Evolutionary conservation across 2,888 invertebrate species (phyloP).

Genomic region (Heliconius cydno): DNA sequence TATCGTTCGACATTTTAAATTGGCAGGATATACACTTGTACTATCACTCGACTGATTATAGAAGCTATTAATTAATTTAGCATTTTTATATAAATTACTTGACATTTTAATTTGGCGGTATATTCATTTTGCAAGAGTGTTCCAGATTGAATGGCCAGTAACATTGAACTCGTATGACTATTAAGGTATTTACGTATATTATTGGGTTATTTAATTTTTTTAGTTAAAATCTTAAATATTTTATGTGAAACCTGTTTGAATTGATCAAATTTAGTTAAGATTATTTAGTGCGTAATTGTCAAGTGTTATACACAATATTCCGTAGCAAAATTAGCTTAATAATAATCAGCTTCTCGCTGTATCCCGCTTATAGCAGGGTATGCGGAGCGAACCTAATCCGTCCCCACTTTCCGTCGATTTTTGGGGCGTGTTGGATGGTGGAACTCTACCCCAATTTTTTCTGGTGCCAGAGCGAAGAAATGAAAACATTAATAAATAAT

Average conservation of each 20-base stretch:
- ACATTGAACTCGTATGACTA: slow-evolving; percentile 48
- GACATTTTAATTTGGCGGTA: slow-evolving; percentile 34
- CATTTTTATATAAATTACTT: slow-evolving; percentile 10
- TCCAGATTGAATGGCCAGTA: slow-evolving; percentile 45
- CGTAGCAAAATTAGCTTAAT: too few species aligned
- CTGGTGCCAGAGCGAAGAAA: too few species aligned
- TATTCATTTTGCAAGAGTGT: slow-evolving; percentile 33
- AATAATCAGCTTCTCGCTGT: too few species aligned
- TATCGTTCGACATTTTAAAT: slow-evolving; percentile 30
- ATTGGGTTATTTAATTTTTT: background rate
- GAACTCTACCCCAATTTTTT: too few species aligned
- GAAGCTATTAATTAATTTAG: slow-evolving; percentile 49
- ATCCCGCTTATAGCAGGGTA: too few species aligned
- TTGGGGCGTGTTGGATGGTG: too few species aligned
- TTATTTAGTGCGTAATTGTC: background rate
- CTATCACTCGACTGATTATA: slow-evolving; percentile 50
- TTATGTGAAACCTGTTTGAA: background rate
- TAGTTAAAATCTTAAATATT: background rate
- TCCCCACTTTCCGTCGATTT: too few species aligned
- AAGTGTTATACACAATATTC: background rate
- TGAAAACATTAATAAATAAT: too few species aligned
- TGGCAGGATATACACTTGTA: slow-evolving; percentile 50
- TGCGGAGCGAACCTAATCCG: too few species aligned
- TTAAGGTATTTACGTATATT: background rate
- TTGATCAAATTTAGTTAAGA: background rate